Base-by-base conservation (phyloP, 2,888 invertebrate species). In the Nemoura dubitans region DNA sequence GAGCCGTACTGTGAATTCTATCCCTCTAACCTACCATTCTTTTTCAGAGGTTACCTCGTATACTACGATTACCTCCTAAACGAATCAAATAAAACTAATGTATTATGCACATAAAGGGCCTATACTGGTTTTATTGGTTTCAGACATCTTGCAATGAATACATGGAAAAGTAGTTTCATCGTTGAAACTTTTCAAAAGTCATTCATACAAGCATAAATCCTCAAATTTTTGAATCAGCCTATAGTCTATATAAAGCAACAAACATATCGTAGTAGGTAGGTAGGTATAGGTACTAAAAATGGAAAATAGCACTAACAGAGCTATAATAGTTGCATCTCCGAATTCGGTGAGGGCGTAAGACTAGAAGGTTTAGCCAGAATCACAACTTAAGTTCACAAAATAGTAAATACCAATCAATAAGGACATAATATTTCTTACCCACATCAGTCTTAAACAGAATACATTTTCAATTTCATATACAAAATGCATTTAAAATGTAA, bases 31-130 rank as follows among this genome's bases (percentile, higher is more conserved):
- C n/a, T n/a, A n/a, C n/a, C n/a, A n/a, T n/a, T n/a, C n/a, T n/a
- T n/a, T n/a, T n/a, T n/a, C n/a, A n/a, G n/a, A n/a, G n/a, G n/a
- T n/a, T n/a, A n/a, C n/a, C n/a, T n/a, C n/a, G n/a, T n/a, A n/a
- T n/a, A n/a, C n/a, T n/a, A n/a, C n/a, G n/a, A n/a, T n/a, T n/a
- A n/a, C n/a, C n/a, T 36, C 36, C 36, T 6, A 36, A 36, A 10
- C 10, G 92, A 96, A 98, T 95, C 98, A 98, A 92, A 98, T 98
- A 16, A 98, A 98, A 3, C 5, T 10, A 36, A 36, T 6, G 10
- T 36, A 10, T 36, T 36, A 59, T 59, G 21, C 59, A 21, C 59
- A 59, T 59, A 21, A 59, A 59, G 59, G 59, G 59, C 59, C 21
- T 59, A 59, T 21, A 59, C 59, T 59, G 59, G 14, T 78, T 81